Conservation (phyloP, 2,888 invertebrate genomes). For the Microplitis deprimator region DNA sequence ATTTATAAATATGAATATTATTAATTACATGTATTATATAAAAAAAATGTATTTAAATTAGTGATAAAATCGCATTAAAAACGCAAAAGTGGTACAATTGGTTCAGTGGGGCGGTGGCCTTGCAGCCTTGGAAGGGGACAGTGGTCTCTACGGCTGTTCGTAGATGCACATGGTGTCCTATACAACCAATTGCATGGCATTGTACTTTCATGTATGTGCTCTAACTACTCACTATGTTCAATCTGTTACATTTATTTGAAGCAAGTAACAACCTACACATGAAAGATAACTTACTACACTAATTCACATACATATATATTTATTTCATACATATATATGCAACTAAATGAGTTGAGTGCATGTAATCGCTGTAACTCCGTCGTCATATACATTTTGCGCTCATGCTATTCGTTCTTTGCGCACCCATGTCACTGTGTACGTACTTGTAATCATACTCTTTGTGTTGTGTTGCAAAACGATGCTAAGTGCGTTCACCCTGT, state of each 20-base stretch:
- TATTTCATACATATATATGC: not conserved
- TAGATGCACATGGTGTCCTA: slow-evolving; percentile 28
- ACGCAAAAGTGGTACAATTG: slow-evolving; percentile 66
- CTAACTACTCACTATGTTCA: slow-evolving; percentile 8
- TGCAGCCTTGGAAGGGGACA: slow-evolving; percentile 69
- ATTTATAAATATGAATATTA: no score
- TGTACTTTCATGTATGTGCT: not conserved
- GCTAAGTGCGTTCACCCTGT: slow-evolving; percentile 64
- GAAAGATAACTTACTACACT: not conserved
- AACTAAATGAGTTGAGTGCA: slow-evolving; percentile 36
- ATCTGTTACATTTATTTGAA: not conserved
- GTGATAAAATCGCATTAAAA: slow-evolving; percentile 53
- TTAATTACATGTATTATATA: not conserved
- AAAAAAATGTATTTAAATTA: not conserved
- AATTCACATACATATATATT: not conserved
- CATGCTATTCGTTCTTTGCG: slow-evolving; percentile 5
- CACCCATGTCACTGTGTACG: not conserved
- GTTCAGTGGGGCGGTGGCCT: slow-evolving; percentile 71
- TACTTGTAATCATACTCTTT: slow-evolving; percentile 28
- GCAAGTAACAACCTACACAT: not conserved
- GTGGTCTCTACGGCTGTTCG: slow-evolving; percentile 60
- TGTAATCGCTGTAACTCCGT: slow-evolving; percentile 45
- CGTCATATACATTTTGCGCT: slow-evolving; percentile 15
- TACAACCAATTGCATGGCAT: slow-evolving; percentile 9
- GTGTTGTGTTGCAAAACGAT: slow-evolving; percentile 43